phyloP scores from a whole-genome alignment of 2,797 vertebrate genomes.

The Carcharodon carcharias region DNA sequence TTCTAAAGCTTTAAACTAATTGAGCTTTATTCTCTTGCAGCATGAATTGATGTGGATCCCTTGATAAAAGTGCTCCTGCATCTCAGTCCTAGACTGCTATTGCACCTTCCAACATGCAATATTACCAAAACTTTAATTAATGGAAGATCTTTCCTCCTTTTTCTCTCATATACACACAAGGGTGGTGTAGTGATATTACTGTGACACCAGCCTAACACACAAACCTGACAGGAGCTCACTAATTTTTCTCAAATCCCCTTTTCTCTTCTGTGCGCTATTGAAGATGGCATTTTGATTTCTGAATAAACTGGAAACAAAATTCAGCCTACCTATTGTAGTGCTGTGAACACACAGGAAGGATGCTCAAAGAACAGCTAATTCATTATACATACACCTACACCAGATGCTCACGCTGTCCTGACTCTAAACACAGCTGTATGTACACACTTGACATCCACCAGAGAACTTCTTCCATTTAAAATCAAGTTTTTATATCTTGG shows the following conservation, averaged over 20 bases:
- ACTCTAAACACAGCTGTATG: slow-evolving; percentile 25
- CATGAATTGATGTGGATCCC: not conserved
- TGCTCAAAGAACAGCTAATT: slow-evolving; percentile 3
- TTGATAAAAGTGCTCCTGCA: not conserved
- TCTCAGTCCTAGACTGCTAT: not conserved
- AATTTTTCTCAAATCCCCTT: not conserved
- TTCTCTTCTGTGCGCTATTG: not conserved
- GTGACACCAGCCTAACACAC: not conserved
- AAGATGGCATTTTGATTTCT: not conserved
- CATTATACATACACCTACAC: not conserved
- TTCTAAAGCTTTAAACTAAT: not conserved
- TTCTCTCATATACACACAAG: not conserved
- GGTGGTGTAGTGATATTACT: not conserved
- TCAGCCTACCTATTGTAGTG: not conserved
- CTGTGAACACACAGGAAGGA: not conserved
- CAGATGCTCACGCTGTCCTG: not conserved
- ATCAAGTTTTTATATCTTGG: not conserved
- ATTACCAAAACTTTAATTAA: not conserved
- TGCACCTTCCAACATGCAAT: not conserved
- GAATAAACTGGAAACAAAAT: not conserved
- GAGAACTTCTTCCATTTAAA: not conserved
- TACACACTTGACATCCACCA: not conserved
- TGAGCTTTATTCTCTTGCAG: not conserved
- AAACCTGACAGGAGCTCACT: not conserved
- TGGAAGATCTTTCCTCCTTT: not conserved